phyloP scores from a whole-genome alignment of 1,140 invertebrate species.

The Triops longicaudatus region DNA sequence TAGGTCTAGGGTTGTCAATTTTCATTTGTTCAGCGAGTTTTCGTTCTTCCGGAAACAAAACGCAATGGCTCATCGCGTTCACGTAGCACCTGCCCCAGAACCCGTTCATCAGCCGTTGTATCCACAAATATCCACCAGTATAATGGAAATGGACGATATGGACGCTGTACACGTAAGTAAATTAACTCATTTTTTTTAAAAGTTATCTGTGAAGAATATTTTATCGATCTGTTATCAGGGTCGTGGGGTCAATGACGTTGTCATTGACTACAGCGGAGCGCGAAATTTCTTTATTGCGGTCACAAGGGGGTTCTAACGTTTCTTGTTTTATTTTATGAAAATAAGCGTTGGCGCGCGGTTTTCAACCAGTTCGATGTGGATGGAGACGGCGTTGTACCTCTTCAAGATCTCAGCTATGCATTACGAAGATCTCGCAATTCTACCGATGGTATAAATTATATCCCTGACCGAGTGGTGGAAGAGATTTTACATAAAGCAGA shows the following conservation, averaged over 20 bases:
- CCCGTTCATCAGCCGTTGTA: background rate
- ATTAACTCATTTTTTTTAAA: background rate
- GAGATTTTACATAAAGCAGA: constrained; percentile 62
- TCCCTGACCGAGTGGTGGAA: constrained; percentile 59
- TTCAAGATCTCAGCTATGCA: constrained; percentile 45
- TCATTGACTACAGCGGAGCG: background rate
- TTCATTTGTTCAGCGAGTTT: background rate
- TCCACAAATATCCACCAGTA: background rate
- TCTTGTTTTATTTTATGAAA: no score
- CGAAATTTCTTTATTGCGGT: background rate
- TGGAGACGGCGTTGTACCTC: constrained; percentile 60
- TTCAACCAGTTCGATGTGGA: constrained; percentile 59
- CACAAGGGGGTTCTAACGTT: no score
- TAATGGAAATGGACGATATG: background rate
- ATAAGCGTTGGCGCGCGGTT: constrained; percentile 42
- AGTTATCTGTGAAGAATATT: background rate
- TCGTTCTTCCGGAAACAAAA: background rate
- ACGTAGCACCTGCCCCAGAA: background rate
- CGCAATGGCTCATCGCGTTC: background rate
- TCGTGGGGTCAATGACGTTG: background rate
- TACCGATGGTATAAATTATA: constrained; percentile 53
- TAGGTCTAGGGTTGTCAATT: no score
- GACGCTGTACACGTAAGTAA: background rate
- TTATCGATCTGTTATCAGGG: background rate
- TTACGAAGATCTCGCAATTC: constrained; percentile 56